Percentiles rank a stretch among this genome's conserved stretches.
These are phyloP conservation scores for Thaleichthys pacificus DNA, from an alignment of 2,797 vertebrate species.

Conservation along the genomic window DNA sequence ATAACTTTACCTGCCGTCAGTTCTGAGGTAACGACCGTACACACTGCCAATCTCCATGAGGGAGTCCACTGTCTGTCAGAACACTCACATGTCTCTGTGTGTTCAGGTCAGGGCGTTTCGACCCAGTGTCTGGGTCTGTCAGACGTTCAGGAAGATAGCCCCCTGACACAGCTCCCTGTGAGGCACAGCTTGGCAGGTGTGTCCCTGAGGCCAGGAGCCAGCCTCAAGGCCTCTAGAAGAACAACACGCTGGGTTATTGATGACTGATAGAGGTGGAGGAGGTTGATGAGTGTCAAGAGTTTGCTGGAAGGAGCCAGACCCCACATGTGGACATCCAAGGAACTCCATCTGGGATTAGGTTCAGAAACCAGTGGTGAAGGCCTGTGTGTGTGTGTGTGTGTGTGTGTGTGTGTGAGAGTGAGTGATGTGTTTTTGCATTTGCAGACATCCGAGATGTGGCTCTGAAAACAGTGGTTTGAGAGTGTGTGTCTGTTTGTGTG, in stretches of 20 bases:
- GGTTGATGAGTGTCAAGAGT: constrained; percentile 36
- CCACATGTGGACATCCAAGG: constrained; percentile 13
- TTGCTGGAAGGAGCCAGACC: constrained; percentile 2
- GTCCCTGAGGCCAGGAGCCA: constrained; percentile 35
- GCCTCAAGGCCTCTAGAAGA: constrained; percentile 41
- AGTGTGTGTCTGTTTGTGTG: not conserved
- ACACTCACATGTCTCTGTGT: constrained; percentile 1
- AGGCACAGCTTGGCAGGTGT: constrained; percentile 44
- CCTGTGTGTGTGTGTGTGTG: constrained; percentile 7
- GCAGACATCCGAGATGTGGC: constrained; percentile 40
- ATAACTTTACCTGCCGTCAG: not conserved
- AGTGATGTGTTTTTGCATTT: constrained; percentile 1
- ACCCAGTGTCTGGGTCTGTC: no score
- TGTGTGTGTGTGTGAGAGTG: constrained; percentile 8
- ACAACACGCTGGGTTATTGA: constrained; percentile 48
- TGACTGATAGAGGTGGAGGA: constrained; percentile 50
- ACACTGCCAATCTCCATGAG: not conserved
- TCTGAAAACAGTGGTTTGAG: constrained; percentile 35
- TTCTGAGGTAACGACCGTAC: not conserved
- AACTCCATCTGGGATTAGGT: constrained; percentile 45
- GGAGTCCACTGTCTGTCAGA: not conserved
- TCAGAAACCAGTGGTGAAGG: constrained; percentile 37
- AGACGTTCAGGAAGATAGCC: not conserved
- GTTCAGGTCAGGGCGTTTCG: not conserved
- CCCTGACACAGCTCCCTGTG: constrained; percentile 26